Conservation (phyloP, 1,140 invertebrate species). For the Paralvinella palmiformis region DNA sequence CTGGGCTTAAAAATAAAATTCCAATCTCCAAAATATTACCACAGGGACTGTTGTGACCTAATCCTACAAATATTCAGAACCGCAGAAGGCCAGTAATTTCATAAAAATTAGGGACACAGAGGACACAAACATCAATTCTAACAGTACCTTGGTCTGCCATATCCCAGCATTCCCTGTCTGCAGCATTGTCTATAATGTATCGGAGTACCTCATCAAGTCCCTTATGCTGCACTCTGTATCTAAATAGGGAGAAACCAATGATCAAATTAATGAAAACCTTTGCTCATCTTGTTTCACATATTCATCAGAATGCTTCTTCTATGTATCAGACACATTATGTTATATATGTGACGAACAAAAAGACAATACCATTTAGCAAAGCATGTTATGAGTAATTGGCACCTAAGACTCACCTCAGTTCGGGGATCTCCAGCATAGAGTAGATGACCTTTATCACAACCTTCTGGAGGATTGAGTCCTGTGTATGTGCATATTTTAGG, state of each 20-base stretch:
- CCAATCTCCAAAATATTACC: neutral
- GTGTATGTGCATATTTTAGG: slow-evolving; percentile 29
- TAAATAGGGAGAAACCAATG: slow-evolving; percentile 9
- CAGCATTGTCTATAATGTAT: slow-evolving; percentile 34
- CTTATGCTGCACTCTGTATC: slow-evolving; percentile 23
- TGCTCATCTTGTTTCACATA: neutral
- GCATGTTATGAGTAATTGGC: neutral
- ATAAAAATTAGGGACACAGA: neutral
- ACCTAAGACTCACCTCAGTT: slow-evolving; percentile 28
- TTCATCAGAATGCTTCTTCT: neutral
- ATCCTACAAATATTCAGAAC: neutral
- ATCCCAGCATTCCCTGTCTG: slow-evolving; percentile 39
- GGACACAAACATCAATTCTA: neutral
- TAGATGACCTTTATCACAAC: slow-evolving; percentile 43
- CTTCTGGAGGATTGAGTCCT: slow-evolving; percentile 39
- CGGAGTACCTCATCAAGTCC: slow-evolving; percentile 31
- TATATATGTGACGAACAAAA: neutral
- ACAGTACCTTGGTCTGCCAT: slow-evolving; percentile 41
- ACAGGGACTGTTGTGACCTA: neutral
- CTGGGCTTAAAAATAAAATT: neutral
- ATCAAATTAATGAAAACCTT: too few species aligned
- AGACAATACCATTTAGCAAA: neutral
- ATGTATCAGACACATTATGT: neutral
- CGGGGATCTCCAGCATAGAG: slow-evolving; percentile 27
- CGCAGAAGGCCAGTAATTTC: neutral